phyloP scores from a whole-genome alignment of 2,888 invertebrate genomes.

The Tipula vernalis region DNA sequence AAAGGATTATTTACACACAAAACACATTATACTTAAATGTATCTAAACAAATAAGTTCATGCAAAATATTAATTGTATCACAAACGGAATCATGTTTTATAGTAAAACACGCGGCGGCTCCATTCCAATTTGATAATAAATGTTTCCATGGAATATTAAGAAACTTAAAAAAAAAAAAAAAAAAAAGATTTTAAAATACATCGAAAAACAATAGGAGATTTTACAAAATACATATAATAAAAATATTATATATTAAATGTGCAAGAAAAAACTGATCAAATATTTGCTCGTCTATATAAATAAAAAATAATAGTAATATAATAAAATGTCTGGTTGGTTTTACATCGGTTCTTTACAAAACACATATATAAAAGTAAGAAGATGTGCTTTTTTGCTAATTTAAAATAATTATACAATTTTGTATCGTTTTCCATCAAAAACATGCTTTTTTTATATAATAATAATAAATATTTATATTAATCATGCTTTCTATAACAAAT shows the following conservation, averaged over 20 bases:
- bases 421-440: neutral
- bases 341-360: neutral
- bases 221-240: neutral
- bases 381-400: neutral
- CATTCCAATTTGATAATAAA: neutral
- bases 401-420: neutral
- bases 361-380: neutral
- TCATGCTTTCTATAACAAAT: neutral
- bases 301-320: neutral
- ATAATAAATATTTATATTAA: neutral
- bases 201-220: neutral
- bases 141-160: neutral
- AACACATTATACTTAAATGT: neutral
- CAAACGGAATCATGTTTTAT: neutral
- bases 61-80: neutral
- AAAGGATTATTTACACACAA: neutral
- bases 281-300: neutral
- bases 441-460: neutral
- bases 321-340: neutral
- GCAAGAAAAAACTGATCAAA: neutral
- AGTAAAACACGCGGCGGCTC: neutral
- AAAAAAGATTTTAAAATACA: neutral
- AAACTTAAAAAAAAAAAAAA: neutral
- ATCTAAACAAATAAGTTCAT: neutral
- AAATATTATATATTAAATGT: slow-evolving; percentile 1